Evolutionary conservation across 2,888 invertebrate species (phyloP), one percentile per base, ranked within the genome.

Genomic region (Mamestra brassicae): DNA sequence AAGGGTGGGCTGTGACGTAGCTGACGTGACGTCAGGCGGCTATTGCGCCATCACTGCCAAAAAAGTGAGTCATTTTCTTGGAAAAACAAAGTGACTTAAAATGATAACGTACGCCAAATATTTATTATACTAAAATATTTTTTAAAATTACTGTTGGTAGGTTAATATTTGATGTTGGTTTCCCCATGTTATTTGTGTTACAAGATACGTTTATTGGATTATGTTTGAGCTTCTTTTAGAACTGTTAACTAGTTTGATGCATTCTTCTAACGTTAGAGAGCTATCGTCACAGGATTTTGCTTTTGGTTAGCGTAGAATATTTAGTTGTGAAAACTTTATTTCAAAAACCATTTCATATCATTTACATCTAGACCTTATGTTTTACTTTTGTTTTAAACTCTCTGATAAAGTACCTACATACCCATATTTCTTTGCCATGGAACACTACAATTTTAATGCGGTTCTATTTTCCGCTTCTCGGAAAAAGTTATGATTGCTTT

Each of bases 1-100:
- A 77, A 74, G 74, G 82, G 85, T 74, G 75, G 75, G 69, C 73
- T 76, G 85, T 88, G 88, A 89, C 90, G 90, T 89, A 86, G 88
- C 81, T 82, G 67, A 78, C 64, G 74, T 90, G 90, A 89, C 88
- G 90, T 90, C 87, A 89, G 76, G 70, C 70, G 61, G 81, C 76
- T 85, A 87, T 81, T 86, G 81, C 77, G 81, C 68, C 77, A 80
- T 85, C 81, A 81, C 79, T 86, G 85, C 85, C 83, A 84, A 90
- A 88, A 78, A 85, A 73, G 70, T 87, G 81, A 86, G 85, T 79
- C 78, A 87, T 80, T 73, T 84, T 78, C 83, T 87, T 81, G 74
- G 87, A 78, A 86, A 83, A 78, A 78, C 58, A 64, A 76, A 80
- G 67, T 84, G 52, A 63, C 69, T 74, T 74, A 76, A 72, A 79